Evolutionary conservation across 2,797 vertebrate species (phyloP).

Genomic region (Varecia variegata): DNA sequence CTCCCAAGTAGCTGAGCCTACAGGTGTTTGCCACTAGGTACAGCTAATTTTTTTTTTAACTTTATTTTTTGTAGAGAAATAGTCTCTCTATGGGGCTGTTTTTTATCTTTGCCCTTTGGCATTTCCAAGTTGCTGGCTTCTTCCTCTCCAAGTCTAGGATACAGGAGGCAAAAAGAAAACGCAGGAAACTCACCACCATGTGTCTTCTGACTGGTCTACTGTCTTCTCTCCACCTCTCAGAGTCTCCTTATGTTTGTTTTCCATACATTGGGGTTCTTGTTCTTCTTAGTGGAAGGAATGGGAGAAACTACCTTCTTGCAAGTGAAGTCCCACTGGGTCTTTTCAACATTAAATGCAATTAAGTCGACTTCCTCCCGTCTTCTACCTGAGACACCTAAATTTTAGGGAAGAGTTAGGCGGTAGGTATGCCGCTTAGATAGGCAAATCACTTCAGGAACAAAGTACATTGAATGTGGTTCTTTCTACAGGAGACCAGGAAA

Average conservation of each 20-base stretch:
- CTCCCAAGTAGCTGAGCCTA: not conserved
- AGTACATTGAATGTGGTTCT: not conserved
- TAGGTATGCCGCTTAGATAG: accelerated
- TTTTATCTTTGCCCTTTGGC: too few species aligned
- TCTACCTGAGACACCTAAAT: not conserved
- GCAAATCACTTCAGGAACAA: not conserved
- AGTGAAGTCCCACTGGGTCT: not conserved
- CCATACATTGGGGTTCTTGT: not conserved
- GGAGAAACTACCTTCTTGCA: not conserved
- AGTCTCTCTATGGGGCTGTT: not conserved
- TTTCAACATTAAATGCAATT: not conserved
- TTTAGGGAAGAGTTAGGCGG: not conserved
- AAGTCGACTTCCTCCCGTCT: too few species aligned
- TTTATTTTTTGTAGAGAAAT: not conserved
- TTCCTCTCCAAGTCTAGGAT: too few species aligned
- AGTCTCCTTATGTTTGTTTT: not conserved
- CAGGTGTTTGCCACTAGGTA: not conserved
- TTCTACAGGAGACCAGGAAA: not conserved
- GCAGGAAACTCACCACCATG: accelerated
- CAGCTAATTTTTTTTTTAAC: not conserved
- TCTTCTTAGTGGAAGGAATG: not conserved
- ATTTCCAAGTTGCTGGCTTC: not conserved
- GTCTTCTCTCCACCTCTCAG: not conserved
- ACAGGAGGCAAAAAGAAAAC: not conserved
- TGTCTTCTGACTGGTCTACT: too few species aligned